These are phyloP conservation scores for Sparus aurata DNA, from an alignment of 2,797 vertebrate species.

Conservation along the genomic window DNA sequence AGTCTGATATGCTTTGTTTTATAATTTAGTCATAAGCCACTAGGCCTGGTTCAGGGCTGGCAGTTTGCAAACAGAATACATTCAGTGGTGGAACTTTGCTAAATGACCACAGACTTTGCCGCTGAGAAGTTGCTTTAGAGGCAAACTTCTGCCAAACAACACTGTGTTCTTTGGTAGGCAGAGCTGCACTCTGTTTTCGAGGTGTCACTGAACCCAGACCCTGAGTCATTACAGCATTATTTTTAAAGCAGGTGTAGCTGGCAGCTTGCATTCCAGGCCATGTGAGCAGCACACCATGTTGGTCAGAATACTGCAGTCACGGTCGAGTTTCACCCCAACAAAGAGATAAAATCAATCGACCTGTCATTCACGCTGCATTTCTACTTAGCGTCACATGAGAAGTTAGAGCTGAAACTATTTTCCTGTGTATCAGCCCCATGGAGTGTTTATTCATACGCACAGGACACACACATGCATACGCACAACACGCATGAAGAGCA, in stretches of 20 bases:
- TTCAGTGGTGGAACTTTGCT: conserved; percentile 14
- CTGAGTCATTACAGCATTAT: conserved; percentile 26
- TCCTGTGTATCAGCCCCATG: conserved; percentile 57
- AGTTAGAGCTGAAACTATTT: conserved; percentile 56
- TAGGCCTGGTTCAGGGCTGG: neutral
- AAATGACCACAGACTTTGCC: conserved; percentile 20
- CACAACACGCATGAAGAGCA: conserved; percentile 53
- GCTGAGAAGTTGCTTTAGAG: conserved; percentile 5
- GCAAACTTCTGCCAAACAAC: neutral
- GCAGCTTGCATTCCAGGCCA: conserved; percentile 25
- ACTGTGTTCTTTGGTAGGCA: neutral
- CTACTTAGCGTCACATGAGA: conserved; percentile 55
- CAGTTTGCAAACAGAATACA: conserved; percentile 30
- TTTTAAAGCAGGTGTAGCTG: conserved; percentile 15
- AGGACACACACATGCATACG: conserved; percentile 32
- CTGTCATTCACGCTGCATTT: conserved; percentile 60
- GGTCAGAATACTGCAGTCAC: conserved; percentile 52
- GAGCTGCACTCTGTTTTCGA: conserved; percentile 4
- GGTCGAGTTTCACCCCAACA: conserved; percentile 60
- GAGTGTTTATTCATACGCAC: conserved; percentile 73
- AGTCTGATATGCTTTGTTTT: conserved; percentile 47
- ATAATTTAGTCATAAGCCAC: conserved; percentile 42
- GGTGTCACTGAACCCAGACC: conserved; percentile 17
- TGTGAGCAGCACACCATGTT: conserved; percentile 43
- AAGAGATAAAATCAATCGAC: conserved; percentile 71